Percentiles rank a stretch among this genome's conserved stretches.
These are phyloP conservation scores for Amazona finschi DNA, from an alignment of 2,797 vertebrate species.

Conservation along the genomic window DNA sequence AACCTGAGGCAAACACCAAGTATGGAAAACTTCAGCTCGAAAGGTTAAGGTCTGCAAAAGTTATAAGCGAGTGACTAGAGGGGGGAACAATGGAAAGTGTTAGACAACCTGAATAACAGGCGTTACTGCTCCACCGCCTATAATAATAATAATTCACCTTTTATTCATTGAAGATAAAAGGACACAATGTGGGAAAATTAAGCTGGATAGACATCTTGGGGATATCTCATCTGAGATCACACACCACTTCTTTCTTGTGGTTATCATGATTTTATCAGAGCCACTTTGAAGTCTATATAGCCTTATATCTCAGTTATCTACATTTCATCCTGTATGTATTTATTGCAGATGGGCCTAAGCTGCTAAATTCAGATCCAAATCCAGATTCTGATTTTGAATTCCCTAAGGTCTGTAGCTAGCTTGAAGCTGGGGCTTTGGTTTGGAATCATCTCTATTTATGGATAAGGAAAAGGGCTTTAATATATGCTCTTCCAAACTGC, in stretches of 20 bases:
- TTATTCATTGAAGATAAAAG: conserved; percentile 69
- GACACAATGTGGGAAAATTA: conserved; percentile 72
- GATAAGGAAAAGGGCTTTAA: conserved; percentile 43
- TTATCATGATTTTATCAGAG: conserved; percentile 68
- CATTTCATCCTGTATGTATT: conserved; percentile 69
- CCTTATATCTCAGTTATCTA: conserved; percentile 69
- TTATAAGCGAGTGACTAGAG: not conserved
- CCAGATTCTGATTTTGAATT: conserved; percentile 70
- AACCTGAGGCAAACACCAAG: conserved; percentile 6
- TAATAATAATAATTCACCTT: conserved; percentile 72
- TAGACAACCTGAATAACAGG: conserved; percentile 70
- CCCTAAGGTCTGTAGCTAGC: conserved; percentile 54
- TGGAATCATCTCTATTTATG: conserved; percentile 53
- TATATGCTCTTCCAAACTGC: conserved; percentile 18
- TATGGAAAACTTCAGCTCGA: conserved; percentile 5
- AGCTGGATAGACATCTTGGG: conserved; percentile 65
- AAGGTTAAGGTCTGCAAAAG: conserved; percentile 47
- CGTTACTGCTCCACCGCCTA: conserved; percentile 52
- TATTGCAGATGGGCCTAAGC: conserved; percentile 72
- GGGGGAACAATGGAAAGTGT: conserved; percentile 55
- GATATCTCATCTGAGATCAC: conserved; percentile 68
- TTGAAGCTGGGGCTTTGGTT: conserved; percentile 40
- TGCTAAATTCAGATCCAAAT: conserved; percentile 69
- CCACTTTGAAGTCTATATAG: conserved; percentile 70
- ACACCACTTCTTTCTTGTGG: conserved; percentile 69